These are phyloP conservation scores for Ceratothoa steindachneri DNA, from an alignment of 2,888 invertebrate species.

Conservation along the genomic window DNA sequence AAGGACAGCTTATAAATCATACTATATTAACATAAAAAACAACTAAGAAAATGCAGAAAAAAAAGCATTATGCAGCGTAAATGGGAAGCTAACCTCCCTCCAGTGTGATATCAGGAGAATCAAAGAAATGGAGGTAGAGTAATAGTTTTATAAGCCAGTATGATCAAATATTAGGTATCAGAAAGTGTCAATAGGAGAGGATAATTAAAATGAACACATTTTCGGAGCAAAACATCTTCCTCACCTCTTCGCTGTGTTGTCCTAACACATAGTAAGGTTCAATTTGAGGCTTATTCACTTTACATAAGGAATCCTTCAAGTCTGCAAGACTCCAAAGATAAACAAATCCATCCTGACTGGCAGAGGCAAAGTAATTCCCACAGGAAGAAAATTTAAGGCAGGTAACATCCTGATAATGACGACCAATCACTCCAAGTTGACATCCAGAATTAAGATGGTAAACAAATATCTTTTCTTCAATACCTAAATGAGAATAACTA, in stretches of 20 bases:
- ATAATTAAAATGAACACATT: too few relatives aligned
- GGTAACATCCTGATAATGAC: conserved; percentile 76
- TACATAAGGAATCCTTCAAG: conserved; percentile 21
- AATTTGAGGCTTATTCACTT: conserved; percentile 23
- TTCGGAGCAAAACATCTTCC: too few relatives aligned
- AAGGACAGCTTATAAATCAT: too few relatives aligned
- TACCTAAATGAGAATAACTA: conserved; percentile 50
- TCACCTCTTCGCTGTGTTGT: conserved; percentile 45
- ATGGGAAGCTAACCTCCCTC: too few relatives aligned
- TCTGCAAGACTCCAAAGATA: conserved; percentile 36
- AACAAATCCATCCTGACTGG: conserved; percentile 43
- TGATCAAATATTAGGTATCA: too few relatives aligned
- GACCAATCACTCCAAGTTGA: conserved; percentile 66
- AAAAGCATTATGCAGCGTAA: too few relatives aligned
- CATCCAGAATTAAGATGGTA: conserved; percentile 70
- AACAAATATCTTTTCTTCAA: conserved; percentile 75
- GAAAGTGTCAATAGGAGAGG: too few relatives aligned
- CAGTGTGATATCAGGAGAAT: too few relatives aligned
- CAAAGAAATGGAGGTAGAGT: too few relatives aligned
- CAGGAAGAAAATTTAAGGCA: conserved; percentile 71
- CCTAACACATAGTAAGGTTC: conserved; percentile 35
- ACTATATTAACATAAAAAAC: too few relatives aligned
- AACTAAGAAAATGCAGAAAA: too few relatives aligned
- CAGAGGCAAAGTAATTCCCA: conserved; percentile 63
- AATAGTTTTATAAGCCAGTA: too few relatives aligned